Percentiles rank a stretch among this genome's conserved stretches.
Evolutionary conservation across 2,797 vertebrate genomes (phyloP).

Genomic region (Lutjanus campechanus): DNA sequence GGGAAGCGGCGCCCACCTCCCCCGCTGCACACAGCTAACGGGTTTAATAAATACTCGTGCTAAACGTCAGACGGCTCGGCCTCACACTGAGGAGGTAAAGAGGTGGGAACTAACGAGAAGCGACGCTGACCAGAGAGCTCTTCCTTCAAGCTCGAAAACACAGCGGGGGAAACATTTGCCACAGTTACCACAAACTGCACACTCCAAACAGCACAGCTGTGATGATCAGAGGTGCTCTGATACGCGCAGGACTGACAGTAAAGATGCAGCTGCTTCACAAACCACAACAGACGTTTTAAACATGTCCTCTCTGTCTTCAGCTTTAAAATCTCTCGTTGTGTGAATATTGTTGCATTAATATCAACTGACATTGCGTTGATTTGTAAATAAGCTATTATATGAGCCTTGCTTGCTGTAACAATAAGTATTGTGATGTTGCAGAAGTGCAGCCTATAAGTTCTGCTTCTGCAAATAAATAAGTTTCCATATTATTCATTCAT

Average conservation of each 20-base stretch:
- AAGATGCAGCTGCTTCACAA: neutral
- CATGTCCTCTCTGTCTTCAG: no score
- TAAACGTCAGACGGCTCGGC: constrained; percentile 22
- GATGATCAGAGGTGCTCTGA: neutral
- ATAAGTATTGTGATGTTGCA: no score
- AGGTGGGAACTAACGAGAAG: constrained; percentile 59
- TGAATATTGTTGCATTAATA: neutral
- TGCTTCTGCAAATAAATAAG: no score
- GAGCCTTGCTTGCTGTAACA: no score
- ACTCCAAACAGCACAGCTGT: neutral
- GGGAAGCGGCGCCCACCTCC: constrained; percentile 33
- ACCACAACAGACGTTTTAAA: neutral
- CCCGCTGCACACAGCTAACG: constrained; percentile 35
- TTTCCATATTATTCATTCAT: no score
- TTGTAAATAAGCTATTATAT: no score
- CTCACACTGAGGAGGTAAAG: constrained; percentile 62
- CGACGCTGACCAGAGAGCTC: constrained; percentile 35
- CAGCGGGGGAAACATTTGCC: constrained; percentile 42
- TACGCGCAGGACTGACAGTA: neutral
- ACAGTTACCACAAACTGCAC: constrained; percentile 17
- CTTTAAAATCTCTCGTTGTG: neutral
- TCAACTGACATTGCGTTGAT: neutral
- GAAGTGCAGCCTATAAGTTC: no score
- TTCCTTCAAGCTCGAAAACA: constrained; percentile 34
- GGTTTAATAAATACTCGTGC: constrained; percentile 67